Percentiles rank a stretch among this genome's conserved stretches.
phyloP scores from a whole-genome alignment of 2,888 invertebrate species.

The Campoletis raptor region DNA sequence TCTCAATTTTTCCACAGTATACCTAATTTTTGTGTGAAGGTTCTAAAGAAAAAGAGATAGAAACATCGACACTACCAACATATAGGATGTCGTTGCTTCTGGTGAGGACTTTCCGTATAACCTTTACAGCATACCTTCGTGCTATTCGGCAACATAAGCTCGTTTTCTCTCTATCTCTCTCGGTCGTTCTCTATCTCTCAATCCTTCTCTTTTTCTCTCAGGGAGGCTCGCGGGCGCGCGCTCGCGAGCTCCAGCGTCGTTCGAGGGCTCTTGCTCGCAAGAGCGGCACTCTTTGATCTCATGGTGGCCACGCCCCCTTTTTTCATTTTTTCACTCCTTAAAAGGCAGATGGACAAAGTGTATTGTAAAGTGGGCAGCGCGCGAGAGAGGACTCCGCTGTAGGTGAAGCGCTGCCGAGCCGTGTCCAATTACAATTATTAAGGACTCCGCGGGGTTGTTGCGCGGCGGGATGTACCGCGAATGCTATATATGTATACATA shows the following conservation, averaged over 20 bases:
- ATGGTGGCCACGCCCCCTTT: constrained; percentile 83
- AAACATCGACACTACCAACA: constrained; percentile 60
- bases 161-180: constrained; percentile 38
- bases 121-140: constrained; percentile 58
- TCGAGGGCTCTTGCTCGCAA: constrained; percentile 46
- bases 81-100: constrained; percentile 46
- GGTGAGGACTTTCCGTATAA: constrained; percentile 11
- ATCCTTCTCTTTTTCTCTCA: constrained; percentile 59
- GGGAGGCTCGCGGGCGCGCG: constrained; percentile 40
- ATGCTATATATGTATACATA: neutral
- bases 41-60: constrained; percentile 27
- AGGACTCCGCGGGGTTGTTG: constrained; percentile 78
- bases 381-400: constrained; percentile 71
- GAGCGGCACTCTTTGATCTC: constrained; percentile 84
- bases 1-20: neutral
- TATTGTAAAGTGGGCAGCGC: constrained; percentile 85
- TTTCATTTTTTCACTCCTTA: constrained; percentile 85
- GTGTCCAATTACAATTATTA: constrained; percentile 85
- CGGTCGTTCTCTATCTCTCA: constrained; percentile 53
- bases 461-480: constrained; percentile 67
- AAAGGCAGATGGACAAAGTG: constrained; percentile 85
- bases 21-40: neutral
- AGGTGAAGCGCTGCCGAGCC: constrained; percentile 77
- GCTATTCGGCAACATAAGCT: constrained; percentile 56
- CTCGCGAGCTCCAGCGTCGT: constrained; percentile 50